Evolutionary conservation across 2,888 invertebrate species (phyloP).

Genomic region (Leucania comma): DNA sequence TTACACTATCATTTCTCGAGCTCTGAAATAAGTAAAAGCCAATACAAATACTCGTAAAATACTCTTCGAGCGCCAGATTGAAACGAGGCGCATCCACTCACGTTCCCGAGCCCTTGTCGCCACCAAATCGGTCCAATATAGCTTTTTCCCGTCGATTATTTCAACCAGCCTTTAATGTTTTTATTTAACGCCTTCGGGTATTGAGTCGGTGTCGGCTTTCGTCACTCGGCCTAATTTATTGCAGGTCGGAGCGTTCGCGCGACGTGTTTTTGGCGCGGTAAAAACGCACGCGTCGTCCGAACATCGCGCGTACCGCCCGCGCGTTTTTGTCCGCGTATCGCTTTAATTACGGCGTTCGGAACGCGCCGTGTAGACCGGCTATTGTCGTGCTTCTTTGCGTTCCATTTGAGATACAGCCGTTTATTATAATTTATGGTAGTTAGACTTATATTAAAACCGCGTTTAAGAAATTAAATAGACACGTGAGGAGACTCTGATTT

Average conservation of each 20-base stretch:
- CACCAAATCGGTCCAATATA: slow-evolving; percentile 87
- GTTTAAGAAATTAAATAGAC: slow-evolving; percentile 39
- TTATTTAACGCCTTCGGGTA: slow-evolving; percentile 88
- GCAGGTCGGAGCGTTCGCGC: slow-evolving; percentile 79
- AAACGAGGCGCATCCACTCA: slow-evolving; percentile 73
- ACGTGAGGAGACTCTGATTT: slow-evolving; percentile 16
- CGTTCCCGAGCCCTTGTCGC: slow-evolving; percentile 76
- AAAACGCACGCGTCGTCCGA: slow-evolving; percentile 80
- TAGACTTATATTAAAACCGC: slow-evolving; percentile 30
- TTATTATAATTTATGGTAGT: slow-evolving; percentile 52
- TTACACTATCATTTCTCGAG: slow-evolving; percentile 65
- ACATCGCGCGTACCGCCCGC: slow-evolving; percentile 76
- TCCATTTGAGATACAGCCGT: slow-evolving; percentile 56
- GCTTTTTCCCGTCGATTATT: slow-evolving; percentile 88
- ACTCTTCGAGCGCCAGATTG: slow-evolving; percentile 68
- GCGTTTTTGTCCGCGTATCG: slow-evolving; percentile 83
- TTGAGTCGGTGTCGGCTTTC: slow-evolving; percentile 88
- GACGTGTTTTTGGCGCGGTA: slow-evolving; percentile 85
- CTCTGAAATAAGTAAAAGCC: slow-evolving; percentile 67
- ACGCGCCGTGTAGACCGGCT: slow-evolving; percentile 62
- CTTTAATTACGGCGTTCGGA: slow-evolving; percentile 87
- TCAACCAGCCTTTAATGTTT: slow-evolving; percentile 89
- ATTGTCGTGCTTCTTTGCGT: slow-evolving; percentile 64
- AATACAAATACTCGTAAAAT: slow-evolving; percentile 70
- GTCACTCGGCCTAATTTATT: slow-evolving; percentile 88